Conservation (phyloP, 2,797 vertebrate species). For the Selene dorsalis region DNA sequence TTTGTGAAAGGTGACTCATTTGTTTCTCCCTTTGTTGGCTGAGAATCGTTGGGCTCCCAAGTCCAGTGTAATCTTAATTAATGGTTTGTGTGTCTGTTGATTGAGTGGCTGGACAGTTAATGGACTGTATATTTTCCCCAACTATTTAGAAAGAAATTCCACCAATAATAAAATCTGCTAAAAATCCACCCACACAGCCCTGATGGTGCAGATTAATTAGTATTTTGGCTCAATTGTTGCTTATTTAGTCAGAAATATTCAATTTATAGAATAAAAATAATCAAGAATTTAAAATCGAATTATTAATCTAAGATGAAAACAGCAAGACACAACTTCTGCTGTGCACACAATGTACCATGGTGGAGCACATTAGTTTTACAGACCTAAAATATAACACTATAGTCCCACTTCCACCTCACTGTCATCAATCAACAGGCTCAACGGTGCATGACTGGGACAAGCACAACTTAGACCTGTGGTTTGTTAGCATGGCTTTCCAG, state of each 20-base stretch:
- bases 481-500: conserved; percentile 9
- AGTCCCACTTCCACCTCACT: conserved; percentile 18
- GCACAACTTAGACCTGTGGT: conserved; percentile 21
- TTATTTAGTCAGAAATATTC: neutral
- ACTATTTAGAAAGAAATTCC: neutral
- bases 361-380: conserved; percentile 8
- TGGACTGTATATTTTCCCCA: neutral
- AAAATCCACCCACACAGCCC: neutral
- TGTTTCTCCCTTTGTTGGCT: conserved; percentile 9
- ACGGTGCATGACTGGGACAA: conserved; percentile 30
- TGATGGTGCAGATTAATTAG: neutral
- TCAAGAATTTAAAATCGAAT: neutral
- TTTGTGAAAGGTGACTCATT: conserved; percentile 32
- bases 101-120: conserved; percentile 1
- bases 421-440: conserved; percentile 49
- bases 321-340: conserved; percentile 1
- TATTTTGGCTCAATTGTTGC: neutral
- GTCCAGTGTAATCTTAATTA: neutral
- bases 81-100: neutral
- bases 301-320: neutral
- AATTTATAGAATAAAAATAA: neutral
- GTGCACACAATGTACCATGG: neutral
- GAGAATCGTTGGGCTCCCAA: neutral
- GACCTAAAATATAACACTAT: conserved; percentile 15
- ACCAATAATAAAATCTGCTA: neutral